Conservation (phyloP, 2,888 invertebrate genomes). For the Dexiosoma caninum region DNA sequence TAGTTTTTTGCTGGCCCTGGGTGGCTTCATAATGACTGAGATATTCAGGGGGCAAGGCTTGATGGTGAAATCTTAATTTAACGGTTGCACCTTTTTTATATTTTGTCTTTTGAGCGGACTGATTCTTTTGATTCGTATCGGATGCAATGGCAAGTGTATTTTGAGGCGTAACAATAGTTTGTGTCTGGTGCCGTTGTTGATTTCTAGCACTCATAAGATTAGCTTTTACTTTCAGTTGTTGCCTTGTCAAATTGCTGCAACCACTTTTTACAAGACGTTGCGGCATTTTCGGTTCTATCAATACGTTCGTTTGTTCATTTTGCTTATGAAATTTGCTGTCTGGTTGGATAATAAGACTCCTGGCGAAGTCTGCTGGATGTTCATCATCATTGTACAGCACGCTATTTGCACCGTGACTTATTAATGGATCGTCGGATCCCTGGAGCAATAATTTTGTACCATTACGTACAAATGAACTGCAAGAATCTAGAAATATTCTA, state of each 20-base stretch:
- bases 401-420: slow-evolving; percentile 75
- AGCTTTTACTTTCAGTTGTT: slow-evolving; percentile 73
- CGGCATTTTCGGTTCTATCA: not conserved
- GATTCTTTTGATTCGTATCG: slow-evolving; percentile 23
- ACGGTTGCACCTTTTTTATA: slow-evolving; percentile 69
- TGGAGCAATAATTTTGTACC: slow-evolving; percentile 72
- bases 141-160: not conserved
- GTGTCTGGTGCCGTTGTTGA: slow-evolving; percentile 41
- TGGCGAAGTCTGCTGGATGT: slow-evolving; percentile 71
- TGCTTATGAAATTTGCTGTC: slow-evolving; percentile 18
- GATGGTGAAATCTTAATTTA: slow-evolving; percentile 89
- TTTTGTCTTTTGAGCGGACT: slow-evolving; percentile 30
- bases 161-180: not conserved
- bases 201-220: slow-evolving; percentile 69
- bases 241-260: slow-evolving; percentile 70
- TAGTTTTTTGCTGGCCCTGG: slow-evolving; percentile 79
- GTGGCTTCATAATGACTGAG: slow-evolving; percentile 88
- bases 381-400: slow-evolving; percentile 73
- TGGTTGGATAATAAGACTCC: slow-evolving; percentile 65
- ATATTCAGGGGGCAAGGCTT: slow-evolving; percentile 87
- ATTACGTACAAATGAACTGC: slow-evolving; percentile 57
- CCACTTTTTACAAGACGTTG: slow-evolving; percentile 63
- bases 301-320: not conserved
- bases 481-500: slow-evolving; percentile 42
- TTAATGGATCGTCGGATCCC: slow-evolving; percentile 77